Percentiles rank a stretch among this genome's conserved stretches.
Conservation (phyloP, 2,797 vertebrate genomes). For the Gymnoscopelus braueri region DNA sequence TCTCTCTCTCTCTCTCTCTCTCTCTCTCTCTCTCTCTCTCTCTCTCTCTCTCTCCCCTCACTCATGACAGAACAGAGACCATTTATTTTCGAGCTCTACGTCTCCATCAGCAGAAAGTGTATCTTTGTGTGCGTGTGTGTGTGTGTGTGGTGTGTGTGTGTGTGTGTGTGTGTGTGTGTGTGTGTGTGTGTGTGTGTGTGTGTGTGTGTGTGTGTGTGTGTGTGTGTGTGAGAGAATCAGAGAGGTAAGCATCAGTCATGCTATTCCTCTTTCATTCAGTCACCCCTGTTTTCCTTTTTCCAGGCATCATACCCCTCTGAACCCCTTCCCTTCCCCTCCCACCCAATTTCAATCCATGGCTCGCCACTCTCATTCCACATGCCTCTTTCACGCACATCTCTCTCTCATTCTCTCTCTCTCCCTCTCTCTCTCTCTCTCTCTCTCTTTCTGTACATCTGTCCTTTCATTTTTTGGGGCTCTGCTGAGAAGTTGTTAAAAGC, state of each 20-base stretch:
- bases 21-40: slow-evolving; percentile 8
- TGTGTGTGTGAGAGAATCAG: not conserved
- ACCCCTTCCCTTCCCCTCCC: not conserved
- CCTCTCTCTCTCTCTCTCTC: slow-evolving; percentile 59
- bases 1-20: slow-evolving; percentile 61
- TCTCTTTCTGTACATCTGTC: slow-evolving; percentile 73
- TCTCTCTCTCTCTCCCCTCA: slow-evolving; percentile 43
- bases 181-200: slow-evolving; percentile 13
- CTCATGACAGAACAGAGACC: slow-evolving; percentile 7
- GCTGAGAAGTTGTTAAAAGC: slow-evolving; percentile 78
- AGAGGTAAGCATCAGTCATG: not conserved
- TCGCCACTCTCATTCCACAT: too few relatives aligned
- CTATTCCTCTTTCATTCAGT: slow-evolving; percentile 16
- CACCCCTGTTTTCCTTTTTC: slow-evolving; percentile 54
- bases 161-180: slow-evolving; percentile 4
- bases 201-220: not conserved
- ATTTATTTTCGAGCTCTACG: not conserved
- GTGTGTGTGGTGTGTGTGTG: slow-evolving; percentile 7
- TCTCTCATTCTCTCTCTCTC: slow-evolving; percentile 7
- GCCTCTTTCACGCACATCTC: too few relatives aligned
- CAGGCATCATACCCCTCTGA: slow-evolving; percentile 24
- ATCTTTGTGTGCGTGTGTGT: slow-evolving; percentile 10
- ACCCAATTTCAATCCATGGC: too few relatives aligned
- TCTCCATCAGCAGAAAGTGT: slow-evolving; percentile 22
- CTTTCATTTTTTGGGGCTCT: slow-evolving; percentile 76